Percentiles rank a stretch among this genome's conserved stretches.
Conservation (phyloP, 1,140 invertebrate genomes). For the Phenacoccus solenopsis region DNA sequence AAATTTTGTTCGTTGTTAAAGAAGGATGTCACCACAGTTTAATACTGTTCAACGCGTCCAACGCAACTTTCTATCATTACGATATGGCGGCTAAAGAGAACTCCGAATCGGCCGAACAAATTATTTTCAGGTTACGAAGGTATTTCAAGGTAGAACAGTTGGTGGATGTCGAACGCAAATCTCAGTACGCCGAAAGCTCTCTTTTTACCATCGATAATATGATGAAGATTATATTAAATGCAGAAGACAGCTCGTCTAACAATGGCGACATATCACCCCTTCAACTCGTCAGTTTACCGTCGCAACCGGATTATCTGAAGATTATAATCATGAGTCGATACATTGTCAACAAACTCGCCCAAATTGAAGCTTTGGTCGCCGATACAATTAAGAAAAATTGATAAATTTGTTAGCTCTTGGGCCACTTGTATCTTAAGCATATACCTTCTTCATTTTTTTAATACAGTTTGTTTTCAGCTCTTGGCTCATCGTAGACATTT, state of each 20-base stretch:
- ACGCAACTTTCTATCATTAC: slow-evolving; percentile 1
- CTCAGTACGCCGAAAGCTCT: not conserved
- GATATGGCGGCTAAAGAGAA: not conserved
- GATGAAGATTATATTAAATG: slow-evolving; percentile 4
- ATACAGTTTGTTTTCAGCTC: no score
- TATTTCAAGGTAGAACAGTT: not conserved
- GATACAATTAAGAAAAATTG: not conserved
- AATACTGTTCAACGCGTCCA: not conserved
- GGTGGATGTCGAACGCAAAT: not conserved
- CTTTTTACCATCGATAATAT: not conserved
- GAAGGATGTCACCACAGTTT: not conserved
- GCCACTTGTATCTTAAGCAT: no score
- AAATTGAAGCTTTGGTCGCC: not conserved
- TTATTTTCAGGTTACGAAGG: not conserved
- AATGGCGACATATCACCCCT: not conserved
- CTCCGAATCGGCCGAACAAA: not conserved
- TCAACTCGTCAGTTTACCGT: not conserved
- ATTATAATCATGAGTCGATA: not conserved
- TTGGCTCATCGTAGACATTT: no score
- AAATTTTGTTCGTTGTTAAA: not conserved
- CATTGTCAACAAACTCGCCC: not conserved
- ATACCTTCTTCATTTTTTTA: no score
- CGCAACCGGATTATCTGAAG: not conserved
- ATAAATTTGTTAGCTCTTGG: no score
- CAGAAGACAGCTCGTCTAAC: not conserved